Conservation (phyloP, 2,797 vertebrate species). For the Chaenodraco wilsoni region DNA sequence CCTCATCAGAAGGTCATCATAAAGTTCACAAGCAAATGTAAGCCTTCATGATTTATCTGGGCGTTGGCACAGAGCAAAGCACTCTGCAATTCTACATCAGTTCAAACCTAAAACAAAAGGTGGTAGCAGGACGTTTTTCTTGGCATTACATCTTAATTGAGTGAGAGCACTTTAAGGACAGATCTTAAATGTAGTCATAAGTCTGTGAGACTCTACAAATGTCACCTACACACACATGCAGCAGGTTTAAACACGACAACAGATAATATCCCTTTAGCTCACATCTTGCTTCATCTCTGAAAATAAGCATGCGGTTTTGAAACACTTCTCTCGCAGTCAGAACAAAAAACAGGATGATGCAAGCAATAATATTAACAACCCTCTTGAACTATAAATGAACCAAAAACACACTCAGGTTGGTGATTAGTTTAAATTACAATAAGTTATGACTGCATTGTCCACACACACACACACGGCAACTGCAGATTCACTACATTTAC, state of each 20-base stretch:
- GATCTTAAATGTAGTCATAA: background rate
- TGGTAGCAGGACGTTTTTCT: rapidly evolving
- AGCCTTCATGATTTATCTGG: background rate
- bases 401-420: background rate
- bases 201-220: background rate
- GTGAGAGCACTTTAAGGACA: too few species aligned
- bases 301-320: background rate
- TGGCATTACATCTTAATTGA: background rate
- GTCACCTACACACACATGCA: rapidly evolving
- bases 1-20: background rate
- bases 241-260: background rate
- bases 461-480: background rate
- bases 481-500: background rate
- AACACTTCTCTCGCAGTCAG: background rate
- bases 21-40: too few species aligned
- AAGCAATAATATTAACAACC: background rate
- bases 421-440: background rate
- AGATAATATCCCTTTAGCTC: slow-evolving; percentile 29
- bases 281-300: background rate
- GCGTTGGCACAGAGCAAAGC: background rate
- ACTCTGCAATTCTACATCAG: background rate
- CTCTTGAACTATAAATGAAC: background rate
- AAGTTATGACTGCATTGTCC: background rate
- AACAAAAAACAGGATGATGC: background rate
- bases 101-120: background rate